Evolutionary conservation across 1,140 invertebrate genomes (phyloP).

Genomic region (Eriocheir sinensis): DNA sequence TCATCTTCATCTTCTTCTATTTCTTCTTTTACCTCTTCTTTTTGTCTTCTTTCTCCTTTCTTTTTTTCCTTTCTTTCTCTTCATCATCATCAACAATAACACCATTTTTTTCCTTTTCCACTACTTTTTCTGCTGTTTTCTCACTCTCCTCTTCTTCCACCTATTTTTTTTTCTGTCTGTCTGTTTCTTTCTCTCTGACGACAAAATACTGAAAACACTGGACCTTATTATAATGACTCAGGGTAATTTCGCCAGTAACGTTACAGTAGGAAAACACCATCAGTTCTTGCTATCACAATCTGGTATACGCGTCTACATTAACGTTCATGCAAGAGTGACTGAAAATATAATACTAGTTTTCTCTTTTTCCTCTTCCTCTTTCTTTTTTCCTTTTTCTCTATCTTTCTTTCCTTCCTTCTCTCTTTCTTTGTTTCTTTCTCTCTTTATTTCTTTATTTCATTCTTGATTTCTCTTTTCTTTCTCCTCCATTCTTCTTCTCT

Average conservation of each 20-base stretch:
- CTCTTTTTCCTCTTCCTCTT: conserved; percentile 17
- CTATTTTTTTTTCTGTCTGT: neutral
- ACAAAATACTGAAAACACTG: neutral
- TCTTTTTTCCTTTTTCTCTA: neutral
- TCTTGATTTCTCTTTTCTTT: neutral
- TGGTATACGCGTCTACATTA: neutral
- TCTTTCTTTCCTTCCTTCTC: conserved; percentile 27
- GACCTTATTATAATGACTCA: neutral
- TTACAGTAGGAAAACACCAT: neutral
- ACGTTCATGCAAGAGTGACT: neutral
- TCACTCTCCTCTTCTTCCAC: neutral
- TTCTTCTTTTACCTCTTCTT: neutral
- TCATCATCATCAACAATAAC: neutral
- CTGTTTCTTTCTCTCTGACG: neutral
- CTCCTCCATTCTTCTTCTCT: neutral
- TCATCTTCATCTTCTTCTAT: too few species aligned
- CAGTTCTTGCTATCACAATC: neutral
- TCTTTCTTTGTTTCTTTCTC: neutral
- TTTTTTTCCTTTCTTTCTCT: conserved; percentile 5
- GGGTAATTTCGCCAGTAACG: neutral
- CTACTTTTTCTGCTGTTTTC: neutral
- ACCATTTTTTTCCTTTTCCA: neutral
- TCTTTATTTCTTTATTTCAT: neutral
- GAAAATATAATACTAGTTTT: too few species aligned
- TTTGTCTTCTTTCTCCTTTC: neutral